Conservation (phyloP, 2,113 vertebrate genomes). For the Falcunculus frontatus region DNA sequence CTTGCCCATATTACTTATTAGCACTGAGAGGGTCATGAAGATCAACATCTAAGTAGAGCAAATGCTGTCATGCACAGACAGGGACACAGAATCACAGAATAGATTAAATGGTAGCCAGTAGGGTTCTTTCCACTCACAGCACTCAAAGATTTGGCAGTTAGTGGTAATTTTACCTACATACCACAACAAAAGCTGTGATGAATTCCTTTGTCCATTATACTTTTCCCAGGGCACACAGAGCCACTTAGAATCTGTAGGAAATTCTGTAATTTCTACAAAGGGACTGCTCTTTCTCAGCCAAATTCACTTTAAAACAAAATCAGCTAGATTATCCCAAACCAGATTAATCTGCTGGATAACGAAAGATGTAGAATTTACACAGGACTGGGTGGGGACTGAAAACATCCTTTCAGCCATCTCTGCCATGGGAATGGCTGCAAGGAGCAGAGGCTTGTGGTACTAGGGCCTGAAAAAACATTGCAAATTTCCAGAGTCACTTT, state of each 20-base stretch:
- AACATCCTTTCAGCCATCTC: background rate
- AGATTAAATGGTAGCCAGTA: background rate
- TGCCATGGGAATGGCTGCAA: background rate
- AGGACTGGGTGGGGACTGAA: background rate
- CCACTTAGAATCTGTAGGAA: background rate
- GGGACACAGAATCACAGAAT: background rate
- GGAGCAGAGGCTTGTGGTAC: fast-evolving
- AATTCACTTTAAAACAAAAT: background rate
- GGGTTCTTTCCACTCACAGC: background rate
- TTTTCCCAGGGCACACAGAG: background rate
- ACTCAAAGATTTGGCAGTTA: background rate
- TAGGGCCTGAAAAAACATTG: background rate
- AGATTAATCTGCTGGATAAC: background rate
- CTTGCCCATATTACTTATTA: background rate
- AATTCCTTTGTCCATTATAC: background rate
- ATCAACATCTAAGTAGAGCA: background rate
- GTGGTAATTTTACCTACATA: background rate
- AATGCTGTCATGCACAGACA: background rate
- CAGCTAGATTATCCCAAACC: background rate
- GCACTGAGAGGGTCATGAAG: background rate
- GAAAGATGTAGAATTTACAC: background rate
- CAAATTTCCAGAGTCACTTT: background rate
- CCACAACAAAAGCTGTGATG: background rate
- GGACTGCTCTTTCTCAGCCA: background rate
- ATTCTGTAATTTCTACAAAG: too few species aligned